Base-by-base conservation (phyloP, 1,140 invertebrate species). In the Eumeta japonica region DNA sequence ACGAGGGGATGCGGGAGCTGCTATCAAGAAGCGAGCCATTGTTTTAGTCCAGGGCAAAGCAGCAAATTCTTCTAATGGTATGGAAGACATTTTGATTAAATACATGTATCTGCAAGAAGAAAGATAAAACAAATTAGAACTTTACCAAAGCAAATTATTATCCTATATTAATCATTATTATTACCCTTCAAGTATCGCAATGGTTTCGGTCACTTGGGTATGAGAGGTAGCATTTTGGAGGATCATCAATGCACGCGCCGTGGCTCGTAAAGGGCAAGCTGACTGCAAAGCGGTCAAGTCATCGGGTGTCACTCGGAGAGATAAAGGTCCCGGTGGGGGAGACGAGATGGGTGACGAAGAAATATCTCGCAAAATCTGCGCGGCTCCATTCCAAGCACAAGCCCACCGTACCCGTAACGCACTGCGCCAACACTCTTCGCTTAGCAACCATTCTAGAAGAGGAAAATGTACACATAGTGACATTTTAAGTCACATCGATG, bases 181-280 rank as follows among this genome's bases (percentile, higher is more conserved):
- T 59, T 71, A 84, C 82, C 79, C 76, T 35, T 73, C 76, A 10
- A 84, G 50, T 27, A 75, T 68, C 48, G 75, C 62, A 1, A 84
- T 41, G 3, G 77, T 71, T 27, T 76, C 68, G 11, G 52, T 58
- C 13, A 83, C 81, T 41, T 73, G 66, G 16, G 59, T 53, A 42
- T 85, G 82, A 0, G 77, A 75, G 0, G 78, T 81, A 9, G 81
- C 83, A 60, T 81, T 84, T 50, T 85, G 80, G 20, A 85, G 64
- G n/a, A 64, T 66, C 10, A 76, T 60, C 9, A 85, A 46, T 34
- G 75, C 72, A 38, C 75, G 70, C 24, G 76, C 62, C 34, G 74
- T 71, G 16, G 65, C 75, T 45, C 73, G 75, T 18, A 72, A 37
- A 1, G 80, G 58, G 34, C 65, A 79, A 3, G 78, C 75, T 0